Base-by-base conservation (phyloP, 2,797 vertebrate genomes). In the Phalanger gymnotis region DNA sequence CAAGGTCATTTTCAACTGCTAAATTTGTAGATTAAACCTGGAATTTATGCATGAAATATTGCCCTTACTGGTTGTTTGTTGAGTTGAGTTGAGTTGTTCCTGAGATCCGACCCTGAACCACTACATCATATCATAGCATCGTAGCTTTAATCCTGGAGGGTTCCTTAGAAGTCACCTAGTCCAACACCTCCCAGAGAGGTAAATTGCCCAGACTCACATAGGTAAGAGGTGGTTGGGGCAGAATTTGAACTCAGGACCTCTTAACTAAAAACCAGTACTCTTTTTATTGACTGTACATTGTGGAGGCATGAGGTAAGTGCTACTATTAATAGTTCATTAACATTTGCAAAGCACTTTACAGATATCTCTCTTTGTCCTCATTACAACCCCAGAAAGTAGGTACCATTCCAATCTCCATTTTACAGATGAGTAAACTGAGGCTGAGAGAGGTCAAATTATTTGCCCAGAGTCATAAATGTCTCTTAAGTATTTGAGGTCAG, bases 31-130 rank as follows among this genome's bases (percentile, higher is more conserved):
- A 91, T 91, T 91, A 51, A 2, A 31, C 28, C 6, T 92, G 56
- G 91, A 89, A 90, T 51, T 92, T 91, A 11, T 90, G 94, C 94
- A 90, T 89, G 27, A 28, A 89, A 40, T n/a, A 73, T 19, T 73
- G 13, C 16, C 12, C 61, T 73, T 40, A 13, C 58, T 73, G 61
- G 34, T 53, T 54, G 34, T 56, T 56, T 91, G 56, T 52, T n/a
- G n/a, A n/a, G n/a, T n/a, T n/a, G n/a, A n/a, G n/a, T n/a, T n/a
- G n/a, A n/a, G n/a, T n/a, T 27, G 2, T 28, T 90, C 93, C 52
- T 87, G 40, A 6, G 54, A 25, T 90, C 22, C 0, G 30, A 91
- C 30, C 58, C 53, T 53, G n/a, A 27, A 34, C 34, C 57, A 13
- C 54, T 53, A 93, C 92, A 94, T 7, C 30, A 58, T 2, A n/a